A percentile compares a stretch with the other conserved stretches of the same genome.
Conservation (phyloP, 2,113 vertebrate species). For the Tyrannus savana region DNA sequence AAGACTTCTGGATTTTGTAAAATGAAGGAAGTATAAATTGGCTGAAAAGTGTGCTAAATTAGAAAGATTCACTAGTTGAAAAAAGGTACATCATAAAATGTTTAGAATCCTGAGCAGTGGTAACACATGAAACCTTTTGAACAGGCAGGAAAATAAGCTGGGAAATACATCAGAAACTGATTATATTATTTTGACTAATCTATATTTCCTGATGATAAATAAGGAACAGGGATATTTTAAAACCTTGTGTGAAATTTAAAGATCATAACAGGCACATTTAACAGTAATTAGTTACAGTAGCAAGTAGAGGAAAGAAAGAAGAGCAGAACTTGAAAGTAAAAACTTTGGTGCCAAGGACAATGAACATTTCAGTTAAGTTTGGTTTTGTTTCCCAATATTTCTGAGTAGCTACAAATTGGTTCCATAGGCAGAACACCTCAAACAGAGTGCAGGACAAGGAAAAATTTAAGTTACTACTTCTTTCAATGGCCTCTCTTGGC, state of each 20-base stretch:
- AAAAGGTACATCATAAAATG: not conserved
- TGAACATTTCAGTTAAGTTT: not conserved
- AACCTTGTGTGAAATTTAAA: not conserved
- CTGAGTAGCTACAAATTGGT: not conserved
- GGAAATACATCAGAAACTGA: not conserved
- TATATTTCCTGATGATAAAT: not conserved
- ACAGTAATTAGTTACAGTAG: not conserved
- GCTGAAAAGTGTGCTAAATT: not conserved
- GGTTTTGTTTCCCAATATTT: not conserved
- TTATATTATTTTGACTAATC: not conserved
- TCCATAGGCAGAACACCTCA: not conserved
- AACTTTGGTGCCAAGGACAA: not conserved
- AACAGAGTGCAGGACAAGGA: not conserved
- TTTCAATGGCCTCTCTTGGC: not conserved
- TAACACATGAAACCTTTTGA: not conserved
- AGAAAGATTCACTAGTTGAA: not conserved
- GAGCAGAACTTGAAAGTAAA: not conserved
- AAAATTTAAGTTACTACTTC: not conserved
- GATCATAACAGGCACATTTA: fast-evolving
- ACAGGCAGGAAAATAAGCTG: not conserved
- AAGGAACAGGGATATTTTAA: not conserved
- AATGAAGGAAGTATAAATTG: not conserved
- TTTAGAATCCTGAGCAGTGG: not conserved
- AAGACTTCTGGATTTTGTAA: not conserved
- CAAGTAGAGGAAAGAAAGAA: not conserved